These are phyloP conservation scores for Rhinolophus ferrumequinum DNA, from an alignment of 2,113 vertebrate genomes.

Conservation along the genomic window DNA sequence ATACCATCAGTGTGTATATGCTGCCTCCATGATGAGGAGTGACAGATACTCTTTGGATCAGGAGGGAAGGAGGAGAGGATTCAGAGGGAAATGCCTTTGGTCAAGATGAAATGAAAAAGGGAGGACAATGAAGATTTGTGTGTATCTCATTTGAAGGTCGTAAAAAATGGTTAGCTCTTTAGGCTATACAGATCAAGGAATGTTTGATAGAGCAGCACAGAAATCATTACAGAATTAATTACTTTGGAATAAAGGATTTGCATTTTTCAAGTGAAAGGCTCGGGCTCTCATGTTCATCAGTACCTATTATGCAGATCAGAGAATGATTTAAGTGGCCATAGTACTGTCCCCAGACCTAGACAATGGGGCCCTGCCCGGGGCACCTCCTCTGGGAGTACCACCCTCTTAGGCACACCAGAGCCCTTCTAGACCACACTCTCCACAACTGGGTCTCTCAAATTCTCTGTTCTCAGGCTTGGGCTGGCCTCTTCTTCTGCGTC, in stretches of 20 bases:
- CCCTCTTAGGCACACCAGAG: background rate
- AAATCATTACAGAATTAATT: conserved; percentile 11
- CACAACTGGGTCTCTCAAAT: background rate
- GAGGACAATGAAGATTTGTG: conserved; percentile 31
- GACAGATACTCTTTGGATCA: background rate
- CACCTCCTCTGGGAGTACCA: rapidly evolving
- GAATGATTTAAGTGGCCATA: rapidly evolving
- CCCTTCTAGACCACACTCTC: background rate
- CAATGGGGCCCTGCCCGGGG: background rate
- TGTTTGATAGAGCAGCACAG: background rate
- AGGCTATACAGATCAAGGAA: background rate
- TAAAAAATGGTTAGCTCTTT: background rate
- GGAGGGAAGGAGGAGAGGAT: background rate
- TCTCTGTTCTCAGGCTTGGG: background rate
- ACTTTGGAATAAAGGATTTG: background rate
- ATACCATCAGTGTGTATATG: background rate
- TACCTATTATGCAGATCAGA: background rate
- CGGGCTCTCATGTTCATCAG: background rate
- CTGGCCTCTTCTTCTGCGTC: background rate
- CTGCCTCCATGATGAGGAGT: background rate
- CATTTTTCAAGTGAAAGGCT: background rate
- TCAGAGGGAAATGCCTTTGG: background rate
- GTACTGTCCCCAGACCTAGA: background rate
- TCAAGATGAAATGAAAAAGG: background rate
- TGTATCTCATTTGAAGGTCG: background rate